Percentiles rank a stretch among this genome's conserved stretches.
phyloP scores from a whole-genome alignment of 1,140 invertebrate species.

The Tetramorium alpestre region DNA sequence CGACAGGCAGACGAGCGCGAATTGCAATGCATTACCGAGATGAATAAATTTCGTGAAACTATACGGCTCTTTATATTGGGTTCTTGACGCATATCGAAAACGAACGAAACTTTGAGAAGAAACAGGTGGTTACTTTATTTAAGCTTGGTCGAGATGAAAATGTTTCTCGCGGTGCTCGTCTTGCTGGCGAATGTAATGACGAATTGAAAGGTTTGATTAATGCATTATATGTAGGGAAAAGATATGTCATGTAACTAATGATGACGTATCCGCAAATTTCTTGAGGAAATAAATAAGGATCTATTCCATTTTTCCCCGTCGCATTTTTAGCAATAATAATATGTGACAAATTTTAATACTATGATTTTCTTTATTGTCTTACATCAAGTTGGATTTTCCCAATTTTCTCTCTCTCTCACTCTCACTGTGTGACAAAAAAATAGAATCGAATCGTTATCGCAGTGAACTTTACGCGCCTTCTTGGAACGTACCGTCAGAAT shows the following conservation, averaged over 20 bases:
- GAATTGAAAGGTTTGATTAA: conserved; percentile 52
- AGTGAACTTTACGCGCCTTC: conserved; percentile 5
- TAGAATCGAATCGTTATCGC: conserved; percentile 52
- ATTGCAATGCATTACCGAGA: conserved; percentile 35
- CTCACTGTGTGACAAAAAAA: conserved; percentile 74
- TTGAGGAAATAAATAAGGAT: conserved; percentile 49
- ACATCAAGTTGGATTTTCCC: conserved; percentile 70
- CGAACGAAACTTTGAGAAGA: not conserved
- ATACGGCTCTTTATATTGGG: conserved; percentile 10
- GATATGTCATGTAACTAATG: conserved; percentile 50
- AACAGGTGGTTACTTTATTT: conserved; percentile 16
- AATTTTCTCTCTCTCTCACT: not conserved
- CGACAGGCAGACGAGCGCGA: conserved; percentile 43
- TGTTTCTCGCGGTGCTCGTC: conserved; percentile 35
- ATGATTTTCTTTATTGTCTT: conserved; percentile 81
- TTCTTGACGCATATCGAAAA: conserved; percentile 11
- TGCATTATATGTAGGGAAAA: conserved; percentile 44
- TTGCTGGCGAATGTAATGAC: conserved; percentile 42
- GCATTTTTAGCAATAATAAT: conserved; percentile 80
- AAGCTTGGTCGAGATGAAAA: not conserved
- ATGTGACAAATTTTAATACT: conserved; percentile 77
- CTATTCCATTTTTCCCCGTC: conserved; percentile 58
- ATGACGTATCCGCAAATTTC: conserved; percentile 44
- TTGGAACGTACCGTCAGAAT: not conserved
- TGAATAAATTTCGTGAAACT: conserved; percentile 50